phyloP scores from a whole-genome alignment of 2,888 invertebrate species.

The Drosophila austrosaltans region DNA sequence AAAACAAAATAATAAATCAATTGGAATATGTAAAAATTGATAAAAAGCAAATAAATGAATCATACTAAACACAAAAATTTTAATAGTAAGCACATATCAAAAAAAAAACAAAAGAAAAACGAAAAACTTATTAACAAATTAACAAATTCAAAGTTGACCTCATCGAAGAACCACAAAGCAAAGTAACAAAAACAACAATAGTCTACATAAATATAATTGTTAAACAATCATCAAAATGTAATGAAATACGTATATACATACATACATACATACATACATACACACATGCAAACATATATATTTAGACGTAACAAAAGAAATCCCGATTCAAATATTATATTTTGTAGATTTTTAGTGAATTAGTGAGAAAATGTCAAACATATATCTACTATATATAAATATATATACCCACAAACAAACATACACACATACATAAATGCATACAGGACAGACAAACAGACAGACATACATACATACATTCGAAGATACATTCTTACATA shows the following conservation, averaged over 20 bases:
- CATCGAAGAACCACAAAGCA: slow-evolving; percentile 54
- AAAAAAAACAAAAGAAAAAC: slow-evolving; percentile 36
- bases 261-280: slow-evolving; percentile 17
- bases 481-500: background rate
- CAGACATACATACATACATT: slow-evolving; percentile 21
- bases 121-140: slow-evolving; percentile 32
- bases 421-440: slow-evolving; percentile 40
- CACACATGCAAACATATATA: slow-evolving; percentile 54
- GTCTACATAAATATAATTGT: slow-evolving; percentile 46
- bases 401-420: slow-evolving; percentile 29
- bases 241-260: slow-evolving; percentile 7
- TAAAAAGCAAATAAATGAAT: slow-evolving; percentile 30
- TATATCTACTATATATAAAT: slow-evolving; percentile 50
- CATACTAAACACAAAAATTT: slow-evolving; percentile 44
- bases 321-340: slow-evolving; percentile 64
- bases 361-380: slow-evolving; percentile 59
- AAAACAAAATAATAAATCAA: slow-evolving; percentile 27
- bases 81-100: slow-evolving; percentile 73
- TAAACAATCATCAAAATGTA: slow-evolving; percentile 61
- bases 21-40: slow-evolving; percentile 41
- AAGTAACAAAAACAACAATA: slow-evolving; percentile 34
- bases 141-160: slow-evolving; percentile 67
- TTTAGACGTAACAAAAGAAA: slow-evolving; percentile 44
- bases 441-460: slow-evolving; percentile 31
- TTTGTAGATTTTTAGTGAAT: slow-evolving; percentile 76